These are phyloP conservation scores for Cryptocheilus praepositus DNA, from an alignment of 2,888 invertebrate species.

Conservation along the genomic window DNA sequence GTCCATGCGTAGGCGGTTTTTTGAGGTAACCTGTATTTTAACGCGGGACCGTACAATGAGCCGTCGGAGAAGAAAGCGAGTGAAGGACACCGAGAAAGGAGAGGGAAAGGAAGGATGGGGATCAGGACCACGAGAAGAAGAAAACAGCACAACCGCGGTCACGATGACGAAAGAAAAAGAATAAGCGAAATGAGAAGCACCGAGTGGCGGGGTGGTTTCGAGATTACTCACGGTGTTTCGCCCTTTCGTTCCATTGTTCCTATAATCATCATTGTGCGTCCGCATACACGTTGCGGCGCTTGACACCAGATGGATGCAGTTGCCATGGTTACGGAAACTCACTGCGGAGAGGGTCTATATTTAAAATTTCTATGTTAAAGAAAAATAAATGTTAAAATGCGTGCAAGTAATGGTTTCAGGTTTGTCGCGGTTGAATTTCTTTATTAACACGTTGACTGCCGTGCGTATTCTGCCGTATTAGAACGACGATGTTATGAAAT, in stretches of 20 bases:
- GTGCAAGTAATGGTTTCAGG: no score
- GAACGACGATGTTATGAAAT: no score
- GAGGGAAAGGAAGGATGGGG: slow-evolving; percentile 20
- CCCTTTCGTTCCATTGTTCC: slow-evolving; percentile 53
- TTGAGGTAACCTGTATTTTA: slow-evolving; percentile 34
- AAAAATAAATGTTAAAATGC: no score
- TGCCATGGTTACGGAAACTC: no score
- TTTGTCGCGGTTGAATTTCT: no score
- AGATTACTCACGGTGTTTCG: slow-evolving; percentile 2
- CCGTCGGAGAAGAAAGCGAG: slow-evolving; percentile 14
- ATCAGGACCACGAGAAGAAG: slow-evolving; percentile 24
- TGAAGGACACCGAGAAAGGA: slow-evolving; percentile 13
- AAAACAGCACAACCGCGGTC: slow-evolving; percentile 20
- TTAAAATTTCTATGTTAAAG: no score
- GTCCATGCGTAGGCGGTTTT: slow-evolving; percentile 35
- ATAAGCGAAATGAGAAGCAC: slow-evolving; percentile 13
- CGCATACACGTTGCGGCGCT: slow-evolving; percentile 32
- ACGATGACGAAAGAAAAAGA: slow-evolving; percentile 21
- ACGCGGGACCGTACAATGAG: slow-evolving; percentile 34
- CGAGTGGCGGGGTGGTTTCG: slow-evolving; percentile 24
- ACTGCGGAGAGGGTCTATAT: no score
- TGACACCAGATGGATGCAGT: slow-evolving; percentile 56
- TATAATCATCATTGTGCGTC: slow-evolving; percentile 62
- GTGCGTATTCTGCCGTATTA: no score
- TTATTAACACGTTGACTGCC: no score